Percentiles rank a stretch among this genome's conserved stretches.
These are phyloP conservation scores for Drosophila burlai DNA, from an alignment of 1,140 invertebrate species.

Conservation along the genomic window DNA sequence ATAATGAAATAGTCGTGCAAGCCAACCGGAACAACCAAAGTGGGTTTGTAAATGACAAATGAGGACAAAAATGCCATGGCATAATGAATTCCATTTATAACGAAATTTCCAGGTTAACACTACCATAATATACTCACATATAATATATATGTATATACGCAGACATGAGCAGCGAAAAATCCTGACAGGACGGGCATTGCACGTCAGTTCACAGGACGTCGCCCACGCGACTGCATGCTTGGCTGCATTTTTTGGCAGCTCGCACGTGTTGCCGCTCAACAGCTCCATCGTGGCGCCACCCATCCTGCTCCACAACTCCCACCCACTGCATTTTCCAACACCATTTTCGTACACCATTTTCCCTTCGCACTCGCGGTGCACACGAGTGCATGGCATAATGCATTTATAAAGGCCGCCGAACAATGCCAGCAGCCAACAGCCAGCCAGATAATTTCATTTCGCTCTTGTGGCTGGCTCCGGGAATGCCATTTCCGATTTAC, in stretches of 20 bases:
- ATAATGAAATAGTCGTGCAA: background rate
- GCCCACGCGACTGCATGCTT: conserved; percentile 48
- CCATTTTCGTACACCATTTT: background rate
- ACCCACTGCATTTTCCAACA: background rate
- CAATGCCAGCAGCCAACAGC: conserved; percentile 55
- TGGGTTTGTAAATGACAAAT: conserved; percentile 38
- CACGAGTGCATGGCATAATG: conserved; percentile 72
- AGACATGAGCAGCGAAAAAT: background rate
- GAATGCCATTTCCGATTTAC: conserved; percentile 59
- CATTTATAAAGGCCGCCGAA: conserved; percentile 72
- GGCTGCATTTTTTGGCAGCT: conserved; percentile 51
- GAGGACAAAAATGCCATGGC: conserved; percentile 25
- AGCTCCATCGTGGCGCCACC: conserved; percentile 17
- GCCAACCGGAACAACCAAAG: background rate
- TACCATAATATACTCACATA: background rate
- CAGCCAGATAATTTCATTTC: conserved; percentile 63
- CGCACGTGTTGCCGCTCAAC: conserved; percentile 54
- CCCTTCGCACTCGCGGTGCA: conserved; percentile 32
- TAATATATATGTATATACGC: background rate
- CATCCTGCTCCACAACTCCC: background rate
- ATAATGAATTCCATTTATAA: conserved; percentile 66
- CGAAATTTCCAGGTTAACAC: conserved; percentile 66
- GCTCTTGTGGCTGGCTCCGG: conserved; percentile 41
- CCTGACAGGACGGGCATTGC: conserved; percentile 21
- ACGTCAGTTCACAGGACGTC: conserved; percentile 49